Evolutionary conservation across 1,140 invertebrate genomes (phyloP).

Genomic region (Babylonia areolata): DNA sequence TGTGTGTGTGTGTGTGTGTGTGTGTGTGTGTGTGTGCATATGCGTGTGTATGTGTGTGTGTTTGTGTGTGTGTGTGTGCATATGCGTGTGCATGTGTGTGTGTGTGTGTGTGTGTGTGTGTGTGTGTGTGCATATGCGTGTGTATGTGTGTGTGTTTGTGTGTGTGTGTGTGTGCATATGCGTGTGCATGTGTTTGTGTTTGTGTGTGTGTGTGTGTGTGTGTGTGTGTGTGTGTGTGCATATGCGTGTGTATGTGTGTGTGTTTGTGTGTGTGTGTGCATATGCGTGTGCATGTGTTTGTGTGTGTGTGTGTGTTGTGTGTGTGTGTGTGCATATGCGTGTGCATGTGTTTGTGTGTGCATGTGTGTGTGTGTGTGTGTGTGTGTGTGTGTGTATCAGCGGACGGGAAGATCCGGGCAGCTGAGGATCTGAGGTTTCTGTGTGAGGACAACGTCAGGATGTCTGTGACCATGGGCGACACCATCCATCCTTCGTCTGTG

Average conservation of each 20-base stretch:
- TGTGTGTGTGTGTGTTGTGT: not conserved
- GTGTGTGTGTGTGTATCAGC: not conserved
- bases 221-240: not conserved
- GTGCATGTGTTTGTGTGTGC: not conserved
- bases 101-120: slow-evolving; percentile 3
- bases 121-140: not conserved
- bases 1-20: too few relatives aligned
- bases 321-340: not conserved
- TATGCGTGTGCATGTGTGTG: too few relatives aligned
- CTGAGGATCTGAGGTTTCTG: not conserved
- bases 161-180: too few relatives aligned
- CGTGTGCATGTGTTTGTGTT: too few relatives aligned
- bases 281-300: slow-evolving; percentile 8
- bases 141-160: too few relatives aligned
- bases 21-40: too few relatives aligned
- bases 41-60: not conserved
- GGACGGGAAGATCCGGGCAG: not conserved
- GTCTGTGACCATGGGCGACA: not conserved
- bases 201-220: not conserved
- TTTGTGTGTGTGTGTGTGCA: too few relatives aligned
- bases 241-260: not conserved
- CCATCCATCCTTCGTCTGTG: too few relatives aligned
- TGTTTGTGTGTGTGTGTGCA: not conserved
- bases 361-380: not conserved
- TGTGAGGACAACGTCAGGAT: not conserved